A percentile compares a stretch with the other conserved stretches of the same genome.
Conservation (phyloP, 2,888 invertebrate genomes). For the Drosophila koepferae region DNA sequence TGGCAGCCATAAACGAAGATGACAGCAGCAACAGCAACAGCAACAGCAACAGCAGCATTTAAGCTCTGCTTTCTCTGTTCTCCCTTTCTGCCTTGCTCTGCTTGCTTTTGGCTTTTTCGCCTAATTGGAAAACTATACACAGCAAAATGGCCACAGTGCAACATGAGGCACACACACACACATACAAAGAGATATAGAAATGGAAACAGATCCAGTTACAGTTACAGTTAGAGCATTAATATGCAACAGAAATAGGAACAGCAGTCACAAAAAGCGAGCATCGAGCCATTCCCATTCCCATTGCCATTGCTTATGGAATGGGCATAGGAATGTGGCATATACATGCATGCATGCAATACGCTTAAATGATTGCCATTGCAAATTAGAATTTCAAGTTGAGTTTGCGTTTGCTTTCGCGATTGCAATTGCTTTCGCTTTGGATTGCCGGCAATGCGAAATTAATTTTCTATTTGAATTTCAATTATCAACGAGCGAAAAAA, state of each 20-base stretch:
- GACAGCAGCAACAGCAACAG: slow-evolving; percentile 43
- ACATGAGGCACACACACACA: slow-evolving; percentile 17
- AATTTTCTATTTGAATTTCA: slow-evolving; percentile 16
- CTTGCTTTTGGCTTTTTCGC: slow-evolving; percentile 37
- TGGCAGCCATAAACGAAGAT: slow-evolving; percentile 58
- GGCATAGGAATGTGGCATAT: slow-evolving; percentile 11
- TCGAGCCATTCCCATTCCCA: background rate
- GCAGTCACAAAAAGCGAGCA: slow-evolving; percentile 5
- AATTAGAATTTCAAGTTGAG: slow-evolving; percentile 27
- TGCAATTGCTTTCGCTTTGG: slow-evolving; percentile 24
- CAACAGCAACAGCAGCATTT: slow-evolving; percentile 30
- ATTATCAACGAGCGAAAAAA: background rate
- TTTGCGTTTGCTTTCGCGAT: slow-evolving; percentile 1
- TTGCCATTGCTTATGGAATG: background rate
- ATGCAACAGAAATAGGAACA: slow-evolving; percentile 35
- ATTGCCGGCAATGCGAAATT: slow-evolving; percentile 20
- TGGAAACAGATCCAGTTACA: slow-evolving; percentile 4
- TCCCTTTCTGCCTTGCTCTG: background rate
- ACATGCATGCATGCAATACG: background rate
- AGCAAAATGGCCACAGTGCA: slow-evolving; percentile 45
- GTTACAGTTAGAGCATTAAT: slow-evolving; percentile 30
- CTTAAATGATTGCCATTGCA: slow-evolving; percentile 45
- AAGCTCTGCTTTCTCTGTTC: slow-evolving; percentile 12
- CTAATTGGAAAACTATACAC: slow-evolving; percentile 76
- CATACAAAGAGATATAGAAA: background rate